Base-by-base conservation (phyloP, 2,888 invertebrate genomes). In the Pollenia labialis region DNA sequence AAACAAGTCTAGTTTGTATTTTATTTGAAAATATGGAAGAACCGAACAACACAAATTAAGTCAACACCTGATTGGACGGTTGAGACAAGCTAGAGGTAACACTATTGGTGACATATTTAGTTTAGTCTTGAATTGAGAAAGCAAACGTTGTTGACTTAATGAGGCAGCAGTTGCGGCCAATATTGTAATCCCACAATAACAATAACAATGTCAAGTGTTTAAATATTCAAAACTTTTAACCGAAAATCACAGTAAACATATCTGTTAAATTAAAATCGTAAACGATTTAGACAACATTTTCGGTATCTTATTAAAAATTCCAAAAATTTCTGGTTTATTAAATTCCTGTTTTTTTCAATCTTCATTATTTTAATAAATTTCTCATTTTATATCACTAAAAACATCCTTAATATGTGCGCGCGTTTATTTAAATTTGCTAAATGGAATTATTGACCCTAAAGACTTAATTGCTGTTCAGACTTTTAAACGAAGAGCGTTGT, bases 101-200 rank as follows among this genome's bases (percentile, higher is more conserved):
- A 84, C 86, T 60, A 87, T 87, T 87, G 86, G 86, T 87, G 83
- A 86, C 83, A 86, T 54, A 72, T 81, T 72, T 71, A 62, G 64
- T 42, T 79, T 44, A 54, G 16, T 3, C 64, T 66, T 32, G 14
- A n/a, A 77, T 32, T 9, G 4, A 64, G 23, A 54, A 48, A 62
- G 40, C 9, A 40, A 54, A 14, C 32, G 32, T 32, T 66, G 42
- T 64, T 64, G 48, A 71, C 46, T 50, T 50, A 64, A 77, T 76
- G 58, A 74, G 9, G 16, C 16, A 50, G 3, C n/a, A 50, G 42
- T 9, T 60, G 23, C 58, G 18, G 56, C 66, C 7, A 32, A 32
- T 32, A 32, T 32, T 32, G 32, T 32, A 6, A 32, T 0, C 32
- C 4, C 32, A 32, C 6, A 32, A 32, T 4, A 69, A 18, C 72